A percentile compares a stretch with the other conserved stretches of the same genome.
phyloP scores from a whole-genome alignment of 1,140 invertebrate genomes.

The Wiebesia pumilae region DNA sequence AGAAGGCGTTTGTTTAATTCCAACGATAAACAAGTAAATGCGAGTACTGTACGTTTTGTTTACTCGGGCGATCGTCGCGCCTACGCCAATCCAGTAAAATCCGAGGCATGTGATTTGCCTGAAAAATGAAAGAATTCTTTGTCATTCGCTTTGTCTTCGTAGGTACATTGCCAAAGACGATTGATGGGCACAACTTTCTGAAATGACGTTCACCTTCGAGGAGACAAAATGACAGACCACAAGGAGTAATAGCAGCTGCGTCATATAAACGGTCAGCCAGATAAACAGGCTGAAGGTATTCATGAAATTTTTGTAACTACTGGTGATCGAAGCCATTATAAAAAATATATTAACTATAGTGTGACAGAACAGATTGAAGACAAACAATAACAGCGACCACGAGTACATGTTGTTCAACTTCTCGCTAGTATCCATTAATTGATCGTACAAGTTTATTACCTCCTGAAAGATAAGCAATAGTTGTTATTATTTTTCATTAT shows the following conservation, averaged over 20 bases:
- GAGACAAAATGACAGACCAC: slow-evolving; percentile 62
- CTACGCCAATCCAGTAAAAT: slow-evolving; percentile 63
- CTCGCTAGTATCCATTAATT: slow-evolving; percentile 64
- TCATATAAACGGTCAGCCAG: slow-evolving; percentile 61
- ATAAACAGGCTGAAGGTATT: slow-evolving; percentile 56
- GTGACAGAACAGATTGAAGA: slow-evolving; percentile 64
- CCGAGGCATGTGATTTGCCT: slow-evolving; percentile 64
- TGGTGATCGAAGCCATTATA: slow-evolving; percentile 53
- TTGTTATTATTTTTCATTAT: background rate
- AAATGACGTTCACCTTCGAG: slow-evolving; percentile 57
- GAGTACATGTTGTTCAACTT: slow-evolving; percentile 59
- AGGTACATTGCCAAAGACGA: background rate
- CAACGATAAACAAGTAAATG: background rate
- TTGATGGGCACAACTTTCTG: background rate
- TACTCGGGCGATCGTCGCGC: slow-evolving; percentile 19
- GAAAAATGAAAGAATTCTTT: slow-evolving; percentile 37
- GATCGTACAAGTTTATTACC: slow-evolving; percentile 62
- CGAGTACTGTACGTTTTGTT: slow-evolving; percentile 32
- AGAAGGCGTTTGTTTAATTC: background rate
- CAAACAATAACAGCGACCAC: slow-evolving; percentile 64
- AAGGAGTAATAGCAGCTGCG: slow-evolving; percentile 62
- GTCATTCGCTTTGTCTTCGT: background rate
- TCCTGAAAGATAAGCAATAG: slow-evolving; percentile 54
- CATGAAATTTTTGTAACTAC: background rate
- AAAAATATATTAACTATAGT: slow-evolving; percentile 64